phyloP scores from a whole-genome alignment of 2,113 vertebrate species.

The Ameiurus melas region DNA sequence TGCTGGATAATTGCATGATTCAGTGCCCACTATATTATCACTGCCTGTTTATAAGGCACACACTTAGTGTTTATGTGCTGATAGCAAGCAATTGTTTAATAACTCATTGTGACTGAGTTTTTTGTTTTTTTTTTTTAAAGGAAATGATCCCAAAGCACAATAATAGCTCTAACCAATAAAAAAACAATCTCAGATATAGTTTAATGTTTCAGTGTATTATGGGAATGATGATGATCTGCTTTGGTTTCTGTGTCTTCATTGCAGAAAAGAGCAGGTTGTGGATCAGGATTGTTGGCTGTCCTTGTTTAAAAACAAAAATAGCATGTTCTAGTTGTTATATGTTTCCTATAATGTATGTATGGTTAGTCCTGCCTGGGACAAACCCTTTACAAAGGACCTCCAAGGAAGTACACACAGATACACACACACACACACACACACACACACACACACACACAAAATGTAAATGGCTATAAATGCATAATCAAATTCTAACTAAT shows the following conservation, averaged over 20 bases:
- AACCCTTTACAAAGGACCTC: background rate
- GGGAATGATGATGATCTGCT: background rate
- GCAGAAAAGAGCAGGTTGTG: background rate
- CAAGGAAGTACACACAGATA: background rate
- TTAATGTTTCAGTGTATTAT: background rate
- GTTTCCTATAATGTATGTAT: background rate
- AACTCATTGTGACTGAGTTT: conserved; percentile 5
- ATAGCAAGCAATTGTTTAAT: conserved; percentile 24
- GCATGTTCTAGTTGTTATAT: background rate
- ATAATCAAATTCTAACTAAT: background rate
- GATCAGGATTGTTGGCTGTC: background rate
- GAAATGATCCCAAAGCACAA: background rate
- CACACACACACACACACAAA: background rate
- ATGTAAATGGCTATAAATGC: background rate
- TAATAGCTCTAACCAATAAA: background rate
- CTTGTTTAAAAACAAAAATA: background rate
- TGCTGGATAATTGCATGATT: conserved; percentile 34
- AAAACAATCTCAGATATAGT: background rate
- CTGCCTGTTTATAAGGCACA: conserved; percentile 38
- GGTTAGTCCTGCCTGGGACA: background rate
- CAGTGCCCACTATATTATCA: conserved; percentile 39
- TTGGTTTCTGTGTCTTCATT: background rate
- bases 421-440: background rate
- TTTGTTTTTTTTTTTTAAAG: background rate
- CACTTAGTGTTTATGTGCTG: conserved; percentile 20